Conservation (phyloP, 2,113 vertebrate genomes). For the Pseudopodoces humilis region DNA sequence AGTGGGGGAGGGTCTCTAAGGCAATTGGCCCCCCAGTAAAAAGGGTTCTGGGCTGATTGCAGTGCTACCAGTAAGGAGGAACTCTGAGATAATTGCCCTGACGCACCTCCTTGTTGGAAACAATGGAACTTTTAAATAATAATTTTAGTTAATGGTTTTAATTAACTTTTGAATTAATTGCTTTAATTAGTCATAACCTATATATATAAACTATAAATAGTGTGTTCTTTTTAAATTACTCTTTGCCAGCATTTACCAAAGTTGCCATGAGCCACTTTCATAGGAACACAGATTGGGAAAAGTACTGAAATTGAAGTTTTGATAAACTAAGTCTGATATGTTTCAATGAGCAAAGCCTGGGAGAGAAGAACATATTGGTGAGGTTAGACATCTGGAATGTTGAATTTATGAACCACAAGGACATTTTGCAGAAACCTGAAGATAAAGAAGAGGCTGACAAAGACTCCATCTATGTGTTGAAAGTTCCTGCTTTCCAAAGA, state of each 20-base stretch:
- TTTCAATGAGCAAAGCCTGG: not conserved
- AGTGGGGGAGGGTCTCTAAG: not conserved
- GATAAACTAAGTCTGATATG: not conserved
- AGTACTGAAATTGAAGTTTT: not conserved
- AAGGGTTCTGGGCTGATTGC: not conserved
- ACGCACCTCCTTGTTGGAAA: not conserved
- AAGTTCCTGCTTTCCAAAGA: not conserved
- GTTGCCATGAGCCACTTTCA: not conserved
- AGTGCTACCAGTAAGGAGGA: not conserved
- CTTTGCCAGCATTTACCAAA: not conserved
- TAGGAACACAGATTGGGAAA: not conserved
- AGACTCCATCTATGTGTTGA: not conserved
- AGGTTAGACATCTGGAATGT: not conserved
- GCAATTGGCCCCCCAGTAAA: not conserved
- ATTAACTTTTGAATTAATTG: not conserved
- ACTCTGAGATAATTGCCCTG: not conserved
- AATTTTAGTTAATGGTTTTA: not conserved
- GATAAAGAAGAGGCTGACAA: not conserved
- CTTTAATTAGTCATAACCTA: not conserved
- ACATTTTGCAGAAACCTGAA: not conserved
- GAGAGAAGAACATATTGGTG: not conserved
- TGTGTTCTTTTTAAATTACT: not conserved
- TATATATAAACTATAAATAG: not conserved
- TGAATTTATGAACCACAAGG: not conserved
- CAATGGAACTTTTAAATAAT: not conserved